phyloP scores from a whole-genome alignment of 2,888 invertebrate species.

The Junonia oenone region DNA sequence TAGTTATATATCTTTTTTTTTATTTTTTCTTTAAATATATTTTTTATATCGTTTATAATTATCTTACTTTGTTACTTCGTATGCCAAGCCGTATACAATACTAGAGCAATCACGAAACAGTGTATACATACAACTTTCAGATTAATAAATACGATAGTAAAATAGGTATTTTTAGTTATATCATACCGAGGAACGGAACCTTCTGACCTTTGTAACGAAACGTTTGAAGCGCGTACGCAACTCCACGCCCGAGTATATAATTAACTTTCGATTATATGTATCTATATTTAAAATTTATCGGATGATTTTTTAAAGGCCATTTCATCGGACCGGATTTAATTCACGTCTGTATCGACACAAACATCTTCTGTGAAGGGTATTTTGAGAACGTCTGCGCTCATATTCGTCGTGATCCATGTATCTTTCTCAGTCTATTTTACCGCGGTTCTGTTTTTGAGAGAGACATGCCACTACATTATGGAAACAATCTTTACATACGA shows the following conservation, averaged over 20 bases:
- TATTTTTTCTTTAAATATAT: slow-evolving; percentile 46
- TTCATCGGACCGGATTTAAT: slow-evolving; percentile 43
- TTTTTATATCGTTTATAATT: slow-evolving; percentile 49
- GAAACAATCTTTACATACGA: slow-evolving; percentile 60
- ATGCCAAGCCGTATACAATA: slow-evolving; percentile 75
- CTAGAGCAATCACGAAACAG: slow-evolving; percentile 63
- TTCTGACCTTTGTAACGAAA: slow-evolving; percentile 21
- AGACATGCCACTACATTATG: slow-evolving; percentile 59
- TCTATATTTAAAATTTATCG: no score
- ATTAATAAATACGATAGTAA: slow-evolving; percentile 67
- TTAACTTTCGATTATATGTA: neutral
- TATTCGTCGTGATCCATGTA: neutral
- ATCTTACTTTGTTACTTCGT: slow-evolving; percentile 63
- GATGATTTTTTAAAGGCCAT: slow-evolving; percentile 39
- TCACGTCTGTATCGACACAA: neutral
- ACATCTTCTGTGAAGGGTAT: neutral
- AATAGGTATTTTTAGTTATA: slow-evolving; percentile 48
- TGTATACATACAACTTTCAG: slow-evolving; percentile 62
- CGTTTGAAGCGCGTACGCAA: neutral
- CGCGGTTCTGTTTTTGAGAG: slow-evolving; percentile 37
- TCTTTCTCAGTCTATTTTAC: slow-evolving; percentile 26
- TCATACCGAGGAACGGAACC: slow-evolving; percentile 46
- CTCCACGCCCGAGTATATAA: slow-evolving; percentile 9
- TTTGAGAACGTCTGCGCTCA: neutral
- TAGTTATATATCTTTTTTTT: slow-evolving; percentile 47